Conservation (phyloP, 2,888 invertebrate species). For the Kryphioiulus occultus region DNA sequence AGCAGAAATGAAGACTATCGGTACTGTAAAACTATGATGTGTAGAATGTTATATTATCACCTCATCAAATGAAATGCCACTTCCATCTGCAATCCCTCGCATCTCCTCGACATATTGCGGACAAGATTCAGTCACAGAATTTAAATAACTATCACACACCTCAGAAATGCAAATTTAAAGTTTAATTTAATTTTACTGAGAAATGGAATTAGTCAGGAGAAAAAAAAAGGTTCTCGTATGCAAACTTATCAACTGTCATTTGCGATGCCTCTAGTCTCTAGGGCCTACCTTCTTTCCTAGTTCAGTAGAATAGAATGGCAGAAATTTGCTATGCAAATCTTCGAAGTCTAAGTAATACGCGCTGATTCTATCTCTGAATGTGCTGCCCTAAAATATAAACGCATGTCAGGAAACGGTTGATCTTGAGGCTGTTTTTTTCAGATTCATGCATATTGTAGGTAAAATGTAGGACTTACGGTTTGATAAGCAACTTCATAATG, state of each 20-base stretch:
- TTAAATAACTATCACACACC: constrained; percentile 78
- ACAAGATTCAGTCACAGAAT: constrained; percentile 72
- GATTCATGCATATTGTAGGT: neutral
- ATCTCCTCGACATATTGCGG: constrained; percentile 85
- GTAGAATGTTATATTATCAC: constrained; percentile 65
- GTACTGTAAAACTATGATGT: too few species aligned
- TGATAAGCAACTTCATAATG: constrained; percentile 35
- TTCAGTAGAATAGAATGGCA: constrained; percentile 41
- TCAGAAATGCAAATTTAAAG: constrained; percentile 71
- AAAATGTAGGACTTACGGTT: neutral
- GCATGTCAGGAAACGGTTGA: neutral
- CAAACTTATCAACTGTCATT: too few species aligned
- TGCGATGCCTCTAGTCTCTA: too few species aligned
- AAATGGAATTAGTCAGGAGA: neutral
- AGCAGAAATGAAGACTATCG: too few species aligned
- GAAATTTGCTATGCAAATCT: constrained; percentile 69
- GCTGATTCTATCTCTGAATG: constrained; percentile 77
- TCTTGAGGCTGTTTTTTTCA: neutral
- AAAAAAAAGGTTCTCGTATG: too few species aligned
- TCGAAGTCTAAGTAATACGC: constrained; percentile 70
- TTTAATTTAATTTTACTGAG: neutral
- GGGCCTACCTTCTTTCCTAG: constrained; percentile 40
- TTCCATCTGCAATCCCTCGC: constrained; percentile 85
- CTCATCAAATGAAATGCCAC: constrained; percentile 81
- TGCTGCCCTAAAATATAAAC: constrained; percentile 72